Evolutionary conservation across 2,888 invertebrate genomes (phyloP).

Genomic region (Elysia crispata): DNA sequence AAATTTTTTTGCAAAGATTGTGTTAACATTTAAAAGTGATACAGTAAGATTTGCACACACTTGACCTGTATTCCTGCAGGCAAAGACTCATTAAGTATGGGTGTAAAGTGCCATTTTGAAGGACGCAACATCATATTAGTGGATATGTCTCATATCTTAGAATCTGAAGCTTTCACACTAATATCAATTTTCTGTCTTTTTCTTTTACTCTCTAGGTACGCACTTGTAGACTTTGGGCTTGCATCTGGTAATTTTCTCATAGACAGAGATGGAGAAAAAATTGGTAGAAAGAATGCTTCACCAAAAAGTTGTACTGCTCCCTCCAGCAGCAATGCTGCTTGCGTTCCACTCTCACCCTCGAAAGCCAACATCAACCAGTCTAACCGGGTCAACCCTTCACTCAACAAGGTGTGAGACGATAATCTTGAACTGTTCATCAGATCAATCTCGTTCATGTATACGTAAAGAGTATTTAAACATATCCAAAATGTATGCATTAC

Average conservation of each 20-base stretch:
- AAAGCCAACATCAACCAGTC: slow-evolving; percentile 23
- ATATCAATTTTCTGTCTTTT: not conserved
- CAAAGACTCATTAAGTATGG: too few species aligned
- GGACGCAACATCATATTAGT: not conserved
- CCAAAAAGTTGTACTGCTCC: slow-evolving; percentile 14
- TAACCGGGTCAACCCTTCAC: too few species aligned
- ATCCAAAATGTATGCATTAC: too few species aligned
- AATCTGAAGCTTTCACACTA: not conserved
- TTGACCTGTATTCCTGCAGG: too few species aligned
- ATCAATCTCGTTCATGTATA: too few species aligned
- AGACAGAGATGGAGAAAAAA: slow-evolving; percentile 49
- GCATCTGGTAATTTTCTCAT: slow-evolving; percentile 82
- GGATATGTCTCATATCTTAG: not conserved
- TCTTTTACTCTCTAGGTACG: slow-evolving; percentile 74
- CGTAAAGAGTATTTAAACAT: too few species aligned
- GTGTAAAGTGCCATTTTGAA: too few species aligned
- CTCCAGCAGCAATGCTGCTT: not conserved
- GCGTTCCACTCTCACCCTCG: slow-evolving; percentile 50
- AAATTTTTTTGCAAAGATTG: too few species aligned
- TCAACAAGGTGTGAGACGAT: too few species aligned
- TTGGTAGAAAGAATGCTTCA: not conserved
- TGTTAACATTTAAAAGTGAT: too few species aligned
- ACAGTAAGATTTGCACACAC: too few species aligned
- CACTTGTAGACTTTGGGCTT: slow-evolving; percentile 92
- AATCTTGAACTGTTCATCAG: too few species aligned